Evolutionary conservation across 2,113 vertebrate genomes (phyloP), one percentile per base, ranked within the genome.

Genomic region (Lucifuga dentata): DNA sequence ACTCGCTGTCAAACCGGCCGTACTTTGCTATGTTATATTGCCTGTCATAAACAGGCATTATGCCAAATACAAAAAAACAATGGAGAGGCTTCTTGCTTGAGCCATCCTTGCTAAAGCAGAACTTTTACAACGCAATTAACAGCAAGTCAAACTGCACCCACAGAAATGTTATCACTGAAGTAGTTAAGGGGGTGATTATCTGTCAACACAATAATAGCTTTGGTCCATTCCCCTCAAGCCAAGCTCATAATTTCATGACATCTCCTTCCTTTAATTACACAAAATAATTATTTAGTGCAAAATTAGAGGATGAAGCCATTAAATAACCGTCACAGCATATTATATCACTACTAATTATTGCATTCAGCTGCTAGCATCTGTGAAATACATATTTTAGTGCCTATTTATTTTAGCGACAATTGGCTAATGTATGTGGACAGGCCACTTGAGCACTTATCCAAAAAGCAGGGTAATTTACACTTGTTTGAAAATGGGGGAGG

Each of bases 1-100:
- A 89, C 88, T 92, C 80, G 88, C 92, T 93, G 93, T 94, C 91
- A 92, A 89, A 75, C 86, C 39, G 78, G 82, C 73, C 90, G 56
- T 70, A 78, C 80, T 92, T 89, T 90, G 81, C 89, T 73, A 76
- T 85, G 87, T 87, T 89, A 85, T 83, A 87, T 88, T 81, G 84
- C 85, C 91, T 93, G 91, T 91, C 90, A 91, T 85, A 89, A 89
- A 86, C 69, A 90, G 86, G 85, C 89, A 88, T 88, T 84, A 86
- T 88, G 87, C 85, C 86, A 87, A 87, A 89, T 68, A 60, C 78
- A 80, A 89, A 80, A 89, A 88, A 87, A 86, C 84, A 88, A 81
- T 58, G 82, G 72, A 80, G 68, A 78, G 75, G 44, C 77, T 84
- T 78, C 76, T 78, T 23, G 56, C 75, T 77, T 50, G 44, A 81